Conservation (phyloP, 2,888 invertebrate species). For the Yponomeuta malinellus region DNA sequence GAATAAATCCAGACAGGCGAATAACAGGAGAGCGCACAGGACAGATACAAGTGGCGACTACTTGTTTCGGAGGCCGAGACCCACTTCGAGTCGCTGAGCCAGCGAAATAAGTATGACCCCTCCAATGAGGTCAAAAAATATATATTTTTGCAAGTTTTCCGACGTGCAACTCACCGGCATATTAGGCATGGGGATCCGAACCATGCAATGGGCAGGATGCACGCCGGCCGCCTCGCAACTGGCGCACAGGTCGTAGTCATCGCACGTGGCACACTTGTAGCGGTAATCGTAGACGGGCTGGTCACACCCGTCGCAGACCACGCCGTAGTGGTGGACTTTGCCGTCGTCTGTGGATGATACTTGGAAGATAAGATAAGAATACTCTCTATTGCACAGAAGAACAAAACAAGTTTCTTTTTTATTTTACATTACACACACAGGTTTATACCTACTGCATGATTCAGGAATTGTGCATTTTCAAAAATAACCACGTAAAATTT, state of each 20-base stretch:
- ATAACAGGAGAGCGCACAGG: too few relatives aligned
- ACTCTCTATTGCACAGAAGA: background rate
- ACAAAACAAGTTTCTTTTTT: background rate
- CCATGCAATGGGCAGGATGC: slow-evolving; percentile 87
- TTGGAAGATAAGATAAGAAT: background rate
- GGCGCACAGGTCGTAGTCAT: slow-evolving; percentile 88
- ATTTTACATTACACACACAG: background rate
- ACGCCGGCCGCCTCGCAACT: slow-evolving; percentile 80
- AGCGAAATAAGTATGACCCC: too few relatives aligned
- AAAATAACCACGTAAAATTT: too few relatives aligned
- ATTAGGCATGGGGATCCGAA: slow-evolving; percentile 77
- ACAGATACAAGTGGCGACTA: too few relatives aligned
- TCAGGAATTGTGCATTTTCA: too few relatives aligned
- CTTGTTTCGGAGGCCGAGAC: too few relatives aligned
- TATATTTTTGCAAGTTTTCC: too few relatives aligned
- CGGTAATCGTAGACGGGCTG: slow-evolving; percentile 81
- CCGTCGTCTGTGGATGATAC: background rate
- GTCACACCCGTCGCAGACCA: slow-evolving; percentile 86
- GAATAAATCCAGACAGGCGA: too few relatives aligned
- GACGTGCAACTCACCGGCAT: slow-evolving; percentile 46
- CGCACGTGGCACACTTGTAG: slow-evolving; percentile 89
- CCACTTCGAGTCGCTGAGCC: too few relatives aligned
- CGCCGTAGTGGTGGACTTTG: slow-evolving; percentile 36
- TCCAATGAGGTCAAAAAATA: too few relatives aligned
- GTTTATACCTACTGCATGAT: too few relatives aligned